phyloP scores from a whole-genome alignment of 1,140 invertebrate genomes.

The Papilio helenus region DNA sequence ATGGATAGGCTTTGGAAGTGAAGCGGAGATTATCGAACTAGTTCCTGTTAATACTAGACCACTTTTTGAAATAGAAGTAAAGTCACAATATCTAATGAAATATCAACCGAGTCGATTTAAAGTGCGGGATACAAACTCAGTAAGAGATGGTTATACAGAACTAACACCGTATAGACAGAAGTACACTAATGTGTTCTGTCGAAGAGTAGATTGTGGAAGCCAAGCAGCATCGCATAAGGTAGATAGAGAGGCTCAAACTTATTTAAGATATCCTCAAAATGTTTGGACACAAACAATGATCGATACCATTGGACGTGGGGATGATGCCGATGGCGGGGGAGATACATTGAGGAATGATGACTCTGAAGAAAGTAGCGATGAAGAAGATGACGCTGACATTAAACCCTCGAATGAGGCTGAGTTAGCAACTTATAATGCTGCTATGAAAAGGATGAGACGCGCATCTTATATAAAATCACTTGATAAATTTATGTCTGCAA shows the following conservation, averaged over 20 bases:
- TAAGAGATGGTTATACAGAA: constrained; percentile 87
- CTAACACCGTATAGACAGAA: constrained; percentile 83
- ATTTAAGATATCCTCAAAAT: constrained; percentile 85
- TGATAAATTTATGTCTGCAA: constrained; percentile 60
- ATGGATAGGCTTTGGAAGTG: constrained; percentile 87
- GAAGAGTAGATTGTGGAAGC: constrained; percentile 80
- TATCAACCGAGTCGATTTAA: constrained; percentile 77
- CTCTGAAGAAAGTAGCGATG: constrained; percentile 55
- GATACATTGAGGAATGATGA: constrained; percentile 49
- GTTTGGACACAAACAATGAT: constrained; percentile 85
- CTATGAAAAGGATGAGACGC: constrained; percentile 64
- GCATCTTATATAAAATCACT: constrained; percentile 72
- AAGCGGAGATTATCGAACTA: constrained; percentile 84
- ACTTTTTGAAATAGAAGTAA: constrained; percentile 86
- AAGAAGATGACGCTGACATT: constrained; percentile 54
- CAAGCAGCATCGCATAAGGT: constrained; percentile 79
- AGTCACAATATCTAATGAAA: constrained; percentile 84
- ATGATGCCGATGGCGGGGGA: constrained; percentile 61
- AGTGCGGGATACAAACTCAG: constrained; percentile 81
- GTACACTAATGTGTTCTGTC: constrained; percentile 84
- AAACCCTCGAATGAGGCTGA: constrained; percentile 62
- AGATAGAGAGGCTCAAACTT: constrained; percentile 85
- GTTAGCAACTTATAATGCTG: constrained; percentile 59
- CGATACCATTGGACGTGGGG: constrained; percentile 74
- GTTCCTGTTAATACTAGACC: constrained; percentile 82